Conservation (phyloP, 2,888 invertebrate species). For the Cataglyphis livida region DNA sequence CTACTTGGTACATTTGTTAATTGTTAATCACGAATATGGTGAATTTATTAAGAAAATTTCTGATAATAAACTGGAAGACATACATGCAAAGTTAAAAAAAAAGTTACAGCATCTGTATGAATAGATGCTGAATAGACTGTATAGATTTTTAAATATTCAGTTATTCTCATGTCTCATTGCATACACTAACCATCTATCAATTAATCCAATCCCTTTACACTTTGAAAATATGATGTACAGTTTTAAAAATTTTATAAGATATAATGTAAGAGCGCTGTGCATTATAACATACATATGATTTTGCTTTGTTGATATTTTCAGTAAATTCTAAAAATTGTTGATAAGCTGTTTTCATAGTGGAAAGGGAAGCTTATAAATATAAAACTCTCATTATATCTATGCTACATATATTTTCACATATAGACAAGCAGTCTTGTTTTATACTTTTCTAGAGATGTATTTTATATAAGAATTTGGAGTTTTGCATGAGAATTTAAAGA, state of each 20-base stretch:
- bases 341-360: conserved; percentile 55
- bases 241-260: background rate
- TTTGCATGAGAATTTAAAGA: conserved; percentile 67
- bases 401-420: conserved; percentile 78
- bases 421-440: conserved; percentile 79
- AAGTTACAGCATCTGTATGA: conserved; percentile 58
- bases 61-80: conserved; percentile 23
- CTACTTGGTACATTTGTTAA: conserved; percentile 66
- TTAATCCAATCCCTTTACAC: conserved; percentile 61
- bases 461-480: conserved; percentile 78
- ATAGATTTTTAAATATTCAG: conserved; percentile 57
- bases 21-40: conserved; percentile 66
- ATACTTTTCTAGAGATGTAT: conserved; percentile 83
- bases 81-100: conserved; percentile 56
- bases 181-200: conserved; percentile 66
- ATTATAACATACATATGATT: conserved; percentile 5
- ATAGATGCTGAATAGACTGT: conserved; percentile 23
- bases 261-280: background rate
- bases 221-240: conserved; percentile 46
- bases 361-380: conserved; percentile 57
- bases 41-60: conserved; percentile 62
- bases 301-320: conserved; percentile 2
- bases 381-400: conserved; percentile 65
- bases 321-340: conserved; percentile 3
- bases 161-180: conserved; percentile 57